Evolutionary conservation across 2,888 invertebrate genomes (phyloP).

Genomic region (Vannuccia rotundouncinata): DNA sequence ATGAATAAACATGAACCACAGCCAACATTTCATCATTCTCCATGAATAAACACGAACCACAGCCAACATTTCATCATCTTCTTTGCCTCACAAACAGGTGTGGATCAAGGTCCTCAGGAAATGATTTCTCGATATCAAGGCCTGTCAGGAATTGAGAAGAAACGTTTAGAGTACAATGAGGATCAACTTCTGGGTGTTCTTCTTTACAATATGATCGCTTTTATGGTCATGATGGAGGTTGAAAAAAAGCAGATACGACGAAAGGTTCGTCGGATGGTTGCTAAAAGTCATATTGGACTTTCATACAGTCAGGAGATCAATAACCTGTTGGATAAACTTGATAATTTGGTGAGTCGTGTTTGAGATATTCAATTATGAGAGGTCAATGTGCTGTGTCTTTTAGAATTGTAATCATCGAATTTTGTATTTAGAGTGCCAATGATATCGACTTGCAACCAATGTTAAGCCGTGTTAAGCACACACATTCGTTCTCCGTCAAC

Average conservation of each 20-base stretch:
- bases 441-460: conserved; percentile 92
- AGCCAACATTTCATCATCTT: too few species aligned
- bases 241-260: conserved; percentile 64
- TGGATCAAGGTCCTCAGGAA: conserved; percentile 36
- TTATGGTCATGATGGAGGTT: conserved; percentile 84
- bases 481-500: conserved; percentile 95
- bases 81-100: too few species aligned
- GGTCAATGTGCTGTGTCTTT: too few species aligned
- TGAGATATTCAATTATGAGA: too few species aligned
- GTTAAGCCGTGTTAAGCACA: conserved; percentile 84
- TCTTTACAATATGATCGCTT: conserved; percentile 89
- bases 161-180: conserved; percentile 92
- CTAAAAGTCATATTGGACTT: conserved; percentile 95
- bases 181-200: conserved; percentile 88
- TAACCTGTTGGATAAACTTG: conserved; percentile 84
- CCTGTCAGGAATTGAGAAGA: conserved; percentile 58
- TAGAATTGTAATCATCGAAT: too few species aligned
- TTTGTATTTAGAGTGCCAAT: conserved; percentile 79
- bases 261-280: conserved; percentile 73
- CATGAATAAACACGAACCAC: too few species aligned
- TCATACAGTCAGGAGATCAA: conserved; percentile 96
- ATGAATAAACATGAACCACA: too few species aligned
- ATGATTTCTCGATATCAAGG: conserved; percentile 35
- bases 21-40: too few species aligned
- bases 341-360: conserved; percentile 77